Evolutionary conservation across 2,888 invertebrate species (phyloP).

Genomic region (Tenthredo scrophulariae): DNA sequence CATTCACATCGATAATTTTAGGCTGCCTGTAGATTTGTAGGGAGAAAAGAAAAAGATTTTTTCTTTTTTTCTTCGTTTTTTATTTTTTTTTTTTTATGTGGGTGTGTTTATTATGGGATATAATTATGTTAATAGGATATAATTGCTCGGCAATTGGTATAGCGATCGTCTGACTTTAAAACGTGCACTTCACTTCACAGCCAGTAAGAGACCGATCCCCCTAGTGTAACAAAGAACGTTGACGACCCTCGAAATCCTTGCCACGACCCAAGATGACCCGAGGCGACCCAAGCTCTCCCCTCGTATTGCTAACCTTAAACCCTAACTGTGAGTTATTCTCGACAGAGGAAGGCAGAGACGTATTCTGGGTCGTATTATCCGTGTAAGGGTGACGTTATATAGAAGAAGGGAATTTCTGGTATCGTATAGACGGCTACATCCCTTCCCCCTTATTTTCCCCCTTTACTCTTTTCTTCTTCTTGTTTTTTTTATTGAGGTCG

Average conservation of each 20-base stretch:
- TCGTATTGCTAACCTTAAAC: slow-evolving; percentile 49
- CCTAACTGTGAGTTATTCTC: slow-evolving; percentile 60
- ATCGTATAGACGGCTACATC: not conserved
- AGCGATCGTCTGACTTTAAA: not conserved
- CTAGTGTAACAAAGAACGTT: slow-evolving; percentile 67
- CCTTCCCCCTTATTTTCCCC: not conserved
- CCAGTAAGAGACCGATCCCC: not conserved
- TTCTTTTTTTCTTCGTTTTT: too few species aligned
- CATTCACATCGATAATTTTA: not conserved
- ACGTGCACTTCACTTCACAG: slow-evolving; percentile 3
- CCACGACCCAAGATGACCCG: slow-evolving; percentile 59
- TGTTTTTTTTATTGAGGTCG: not conserved
- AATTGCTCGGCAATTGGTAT: slow-evolving; percentile 6
- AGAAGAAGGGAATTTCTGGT: slow-evolving; percentile 41
- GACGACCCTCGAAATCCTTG: slow-evolving; percentile 67
- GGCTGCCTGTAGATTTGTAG: not conserved
- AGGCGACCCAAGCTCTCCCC: slow-evolving; percentile 40
- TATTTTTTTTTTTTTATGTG: not conserved
- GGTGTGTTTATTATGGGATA: not conserved
- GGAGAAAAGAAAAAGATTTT: not conserved
- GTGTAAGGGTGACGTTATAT: slow-evolving; percentile 59
- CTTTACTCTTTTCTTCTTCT: not conserved
- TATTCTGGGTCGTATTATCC: slow-evolving; percentile 61
- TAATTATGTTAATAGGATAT: not conserved
- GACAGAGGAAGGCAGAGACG: slow-evolving; percentile 57